Base-by-base conservation (phyloP, 2,888 invertebrate species). In the Mellilla xanthometata region DNA sequence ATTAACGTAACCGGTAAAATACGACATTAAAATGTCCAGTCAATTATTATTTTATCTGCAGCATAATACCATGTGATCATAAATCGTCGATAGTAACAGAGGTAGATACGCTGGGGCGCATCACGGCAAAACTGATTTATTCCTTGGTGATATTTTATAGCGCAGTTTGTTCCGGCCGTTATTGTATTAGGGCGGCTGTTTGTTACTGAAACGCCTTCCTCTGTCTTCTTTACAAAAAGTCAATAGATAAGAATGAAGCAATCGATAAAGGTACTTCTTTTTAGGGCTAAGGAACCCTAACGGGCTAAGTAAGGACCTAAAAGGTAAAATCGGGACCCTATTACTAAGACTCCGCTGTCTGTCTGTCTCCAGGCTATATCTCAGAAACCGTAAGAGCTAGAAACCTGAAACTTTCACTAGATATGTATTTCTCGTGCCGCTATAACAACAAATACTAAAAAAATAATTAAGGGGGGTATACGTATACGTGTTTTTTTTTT, bases 141-240 rank as follows among this genome's bases (percentile, higher is more conserved):
- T 86, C 89, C 82, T 87, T 90, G 89, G 90, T 89, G 90, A 91
- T 91, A 91, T 91, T 92, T 92, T 92, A 92, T 91, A 90, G 91
- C 89, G 87, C 82, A 90, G 91, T 91, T 91, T 91, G 91, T 92
- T 91, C 91, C 90, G 91, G 86, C 90, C 90, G 91, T 91, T 91
- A 91, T 92, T 92, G 91, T 92, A 91, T 91, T 91, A 91, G 91
- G 90, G 90, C 87, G 83, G 79, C 88, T 84, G 87, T 90, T 84
- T 87, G 85, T 84, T 85, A 79, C 80, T 33, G 48, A 41, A 46
- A 48, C 52, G 38, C 32, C 48, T 43, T 31, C 35, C 12, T 28
- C 43, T 39, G 49, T 32, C 40, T 35, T 19, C 11, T 50, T 33
- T 30, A 7, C 35, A 23, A 41, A 30, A 19, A 32, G 38, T 12